Base-by-base conservation (phyloP, 1,140 invertebrate species). In the Zaprionus ghesquierei region DNA sequence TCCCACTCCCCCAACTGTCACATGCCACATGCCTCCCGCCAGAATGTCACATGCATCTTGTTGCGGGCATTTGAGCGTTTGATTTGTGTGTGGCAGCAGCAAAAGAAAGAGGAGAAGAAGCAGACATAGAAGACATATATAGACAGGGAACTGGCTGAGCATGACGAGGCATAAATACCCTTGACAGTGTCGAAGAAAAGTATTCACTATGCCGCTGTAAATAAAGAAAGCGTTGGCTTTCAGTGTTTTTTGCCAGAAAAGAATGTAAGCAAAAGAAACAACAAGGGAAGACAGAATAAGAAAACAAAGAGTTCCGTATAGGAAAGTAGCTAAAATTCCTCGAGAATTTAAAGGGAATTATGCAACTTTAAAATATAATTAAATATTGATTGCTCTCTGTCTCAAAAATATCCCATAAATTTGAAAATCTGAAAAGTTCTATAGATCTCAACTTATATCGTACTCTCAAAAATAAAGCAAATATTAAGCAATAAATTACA, bases 41-140 rank as follows among this genome's bases (percentile, higher is more conserved):
- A 68, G 58, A 77, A 82, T 89, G 82, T 82, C 82, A 79, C 64
- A 77, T 81, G 84, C 72, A 73, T 64, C 50, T 60, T 41, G 75
- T 60, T 56, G 74, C 72, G 54, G 56, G 53, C 25, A 54, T 78
- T 78, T 76, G 75, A 73, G 74, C 76, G 46, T 79, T 79, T 79
- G 74, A 77, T 73, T 79, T 77, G 76, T 77, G 74, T 77, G 63
- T 59, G 15, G 18, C 54, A 25, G n/a, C 29, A 35, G 15, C 38
- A 18, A 3, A 1, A 22, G 41, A 46, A 15, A 6, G n/a, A 18
- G n/a, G 1, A 20, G 15, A 10, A 20, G 18, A 3, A 46, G 10
- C 9, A 46, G 18, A 18, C 2, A 22, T 8, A 12, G 41, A 15
- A 22, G 41, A 46, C 18, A 18, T 51, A 22, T 22, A 51, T 51